phyloP scores from a whole-genome alignment of 1,140 invertebrate species.

The Bombus waltoni region DNA sequence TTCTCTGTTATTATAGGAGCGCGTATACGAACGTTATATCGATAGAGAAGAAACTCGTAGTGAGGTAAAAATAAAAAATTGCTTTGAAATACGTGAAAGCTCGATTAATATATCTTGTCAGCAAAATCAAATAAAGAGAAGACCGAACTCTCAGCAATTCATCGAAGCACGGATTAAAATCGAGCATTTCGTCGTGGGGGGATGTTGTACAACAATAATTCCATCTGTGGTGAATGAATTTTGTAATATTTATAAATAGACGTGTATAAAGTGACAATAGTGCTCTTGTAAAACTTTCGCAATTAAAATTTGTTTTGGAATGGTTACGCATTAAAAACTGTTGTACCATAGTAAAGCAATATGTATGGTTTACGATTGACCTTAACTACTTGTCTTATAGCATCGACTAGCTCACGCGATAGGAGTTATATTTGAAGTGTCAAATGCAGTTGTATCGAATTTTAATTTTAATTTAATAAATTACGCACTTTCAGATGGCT shows the following conservation, averaged over 20 bases:
- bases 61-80: not conserved
- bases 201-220: not conserved
- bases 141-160: not conserved
- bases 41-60: not conserved
- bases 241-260: not conserved
- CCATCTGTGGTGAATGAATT: not conserved
- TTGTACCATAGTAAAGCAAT: not conserved
- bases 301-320: not conserved
- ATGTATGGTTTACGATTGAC: not conserved
- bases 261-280: not conserved
- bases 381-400: not conserved
- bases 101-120: not conserved
- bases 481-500: too few species aligned
- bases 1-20: too few species aligned
- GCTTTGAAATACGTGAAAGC: not conserved
- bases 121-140: not conserved
- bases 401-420: too few species aligned
- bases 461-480: too few species aligned
- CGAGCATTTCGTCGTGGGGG: not conserved
- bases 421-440: too few species aligned
- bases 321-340: not conserved
- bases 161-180: not conserved
- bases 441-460: too few species aligned
- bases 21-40: not conserved
- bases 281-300: not conserved